phyloP scores from a whole-genome alignment of 2,113 vertebrate species.

The Antigone vipio region DNA sequence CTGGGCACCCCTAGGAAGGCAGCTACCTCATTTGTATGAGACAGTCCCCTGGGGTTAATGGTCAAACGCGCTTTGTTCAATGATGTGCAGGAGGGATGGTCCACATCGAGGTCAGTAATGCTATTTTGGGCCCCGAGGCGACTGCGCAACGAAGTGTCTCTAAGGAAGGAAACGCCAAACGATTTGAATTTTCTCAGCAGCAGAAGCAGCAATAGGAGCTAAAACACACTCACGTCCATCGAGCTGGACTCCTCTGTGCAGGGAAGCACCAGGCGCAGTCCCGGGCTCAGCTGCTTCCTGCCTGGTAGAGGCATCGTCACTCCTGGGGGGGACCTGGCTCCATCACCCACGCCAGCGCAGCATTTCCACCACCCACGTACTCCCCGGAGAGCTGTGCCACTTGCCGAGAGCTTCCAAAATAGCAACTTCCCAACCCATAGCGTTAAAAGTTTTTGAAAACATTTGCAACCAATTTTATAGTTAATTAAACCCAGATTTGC shows the following conservation, averaged over 20 bases:
- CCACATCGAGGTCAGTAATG: not conserved
- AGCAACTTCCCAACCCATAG: not conserved
- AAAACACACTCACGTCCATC: not conserved
- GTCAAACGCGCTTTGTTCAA: not conserved
- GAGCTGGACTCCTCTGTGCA: not conserved
- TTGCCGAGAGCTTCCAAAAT: slow-evolving; percentile 17
- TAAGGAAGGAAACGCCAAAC: not conserved
- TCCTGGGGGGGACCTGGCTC: not conserved
- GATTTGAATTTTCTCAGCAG: not conserved
- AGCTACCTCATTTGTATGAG: not conserved
- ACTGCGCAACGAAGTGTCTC: not conserved
- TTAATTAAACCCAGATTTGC: slow-evolving; percentile 53
- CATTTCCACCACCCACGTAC: not conserved
- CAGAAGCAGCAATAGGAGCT: not conserved
- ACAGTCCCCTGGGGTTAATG: accelerated
- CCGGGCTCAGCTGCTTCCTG: not conserved
- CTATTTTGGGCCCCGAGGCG: not conserved
- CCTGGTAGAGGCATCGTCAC: not conserved
- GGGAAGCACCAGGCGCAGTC: not conserved
- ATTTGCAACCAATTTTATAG: slow-evolving; percentile 50
- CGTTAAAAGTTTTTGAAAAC: not conserved
- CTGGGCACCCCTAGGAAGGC: not conserved
- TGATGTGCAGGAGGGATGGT: not conserved
- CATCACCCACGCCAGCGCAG: not conserved
- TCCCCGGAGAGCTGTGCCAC: not conserved